Base-by-base conservation (phyloP, 2,113 vertebrate species). In the Naja naja region DNA sequence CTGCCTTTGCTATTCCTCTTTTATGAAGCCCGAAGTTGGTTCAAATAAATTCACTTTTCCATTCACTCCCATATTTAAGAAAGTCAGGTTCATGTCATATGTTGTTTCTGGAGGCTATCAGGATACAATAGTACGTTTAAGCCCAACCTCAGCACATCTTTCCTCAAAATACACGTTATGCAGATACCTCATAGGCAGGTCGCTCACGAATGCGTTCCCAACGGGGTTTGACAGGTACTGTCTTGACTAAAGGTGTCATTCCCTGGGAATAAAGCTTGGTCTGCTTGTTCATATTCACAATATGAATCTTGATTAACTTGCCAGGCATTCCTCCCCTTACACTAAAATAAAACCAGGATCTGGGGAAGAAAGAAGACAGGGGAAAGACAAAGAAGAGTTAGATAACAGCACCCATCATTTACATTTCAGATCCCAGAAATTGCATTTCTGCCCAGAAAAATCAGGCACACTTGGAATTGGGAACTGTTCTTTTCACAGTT, bases 201-300 rank as follows among this genome's bases (percentile, higher is more conserved):
- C 99, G 97, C 87, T 99, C 98, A 0, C 99, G 98, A 86, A 99
- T 96, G 94, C 99, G 98, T 94, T 99, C 99, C 99, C 99, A 99
- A 86, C 98, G 98, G 2, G 98, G 98, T 88, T 98, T 98, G 52
- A 97, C 94, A 3, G 99, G 99, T 92, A 98, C 64, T 1, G 99
- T 98, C 53, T 98, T 98, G 55, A 99, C 99, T 0, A 99, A 98
- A 6, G 99, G 99, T 12, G 98, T 95, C 99, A 99, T 99, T 93
- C 99, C 99, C 97, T 99, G 99, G 9, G 98, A 98, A 94, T 99
- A 99, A 12, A 99, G 98, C 95, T 99, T 99, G 97, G 98, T 99
- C 96, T 99, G 99, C 94, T 99, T 99, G 97, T 99, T 99, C 99
- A 99, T 99, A 97, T 99, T 99, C 97, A 99, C 98, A 89, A 99